These are phyloP conservation scores for Brenthis hecate DNA, from an alignment of 2,888 invertebrate species.

Conservation along the genomic window DNA sequence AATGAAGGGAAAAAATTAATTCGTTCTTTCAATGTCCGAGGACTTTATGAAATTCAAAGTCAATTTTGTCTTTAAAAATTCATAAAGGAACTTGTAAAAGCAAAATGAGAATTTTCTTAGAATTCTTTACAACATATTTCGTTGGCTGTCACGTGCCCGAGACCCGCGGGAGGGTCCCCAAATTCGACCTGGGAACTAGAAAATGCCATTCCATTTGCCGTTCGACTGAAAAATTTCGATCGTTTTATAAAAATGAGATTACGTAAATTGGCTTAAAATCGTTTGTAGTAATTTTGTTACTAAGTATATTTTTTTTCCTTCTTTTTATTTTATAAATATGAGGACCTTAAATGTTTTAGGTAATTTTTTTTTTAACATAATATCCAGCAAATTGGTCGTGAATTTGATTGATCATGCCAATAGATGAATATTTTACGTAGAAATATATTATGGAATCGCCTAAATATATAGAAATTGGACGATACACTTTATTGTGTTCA, in stretches of 20 bases:
- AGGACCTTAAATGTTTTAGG: not conserved
- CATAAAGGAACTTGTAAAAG: conserved; percentile 39
- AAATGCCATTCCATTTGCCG: conserved; percentile 51
- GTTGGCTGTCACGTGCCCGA: conserved; percentile 52
- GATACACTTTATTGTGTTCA: no score
- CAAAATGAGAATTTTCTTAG: conserved; percentile 47
- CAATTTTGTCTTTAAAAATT: conserved; percentile 45
- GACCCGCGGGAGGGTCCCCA: conserved; percentile 48
- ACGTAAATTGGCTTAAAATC: conserved; percentile 15
- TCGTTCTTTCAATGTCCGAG: conserved; percentile 17
- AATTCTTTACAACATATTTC: conserved; percentile 48
- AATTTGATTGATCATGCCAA: no score
- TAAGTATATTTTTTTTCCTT: conserved; percentile 1
- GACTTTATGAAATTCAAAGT: conserved; percentile 31
- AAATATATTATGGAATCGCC: no score
- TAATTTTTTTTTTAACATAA: no score
- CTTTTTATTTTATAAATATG: not conserved
- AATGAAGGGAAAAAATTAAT: conserved; percentile 25
- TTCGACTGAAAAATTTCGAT: conserved; percentile 31
- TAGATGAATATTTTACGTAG: no score
- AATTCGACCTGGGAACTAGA: conserved; percentile 60
- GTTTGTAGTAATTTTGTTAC: conserved; percentile 10
- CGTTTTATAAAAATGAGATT: conserved; percentile 26
- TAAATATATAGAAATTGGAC: no score
- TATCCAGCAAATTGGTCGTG: no score